Base-by-base conservation (phyloP, 2,113 vertebrate species). In the Muntiacus muntjak region DNA sequence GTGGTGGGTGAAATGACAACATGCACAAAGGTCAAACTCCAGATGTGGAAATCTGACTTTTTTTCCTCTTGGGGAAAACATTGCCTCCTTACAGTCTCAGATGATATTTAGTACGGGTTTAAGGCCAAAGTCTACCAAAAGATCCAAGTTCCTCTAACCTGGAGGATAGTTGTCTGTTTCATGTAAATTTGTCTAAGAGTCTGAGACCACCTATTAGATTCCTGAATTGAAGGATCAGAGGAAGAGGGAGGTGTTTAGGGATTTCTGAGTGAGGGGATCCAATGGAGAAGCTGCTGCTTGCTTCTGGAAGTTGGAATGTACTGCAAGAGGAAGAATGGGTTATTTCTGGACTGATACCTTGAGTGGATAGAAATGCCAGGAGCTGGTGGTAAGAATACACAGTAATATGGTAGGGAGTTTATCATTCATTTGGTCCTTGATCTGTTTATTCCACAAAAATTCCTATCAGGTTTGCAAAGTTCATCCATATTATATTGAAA, bases 1-100 rank as follows among this genome's bases (percentile, higher is more conserved):
- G 96, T 88, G 96, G 97, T 87, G 94, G 97, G 96, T 97, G 97
- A 97, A 95, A 98, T 96, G 98, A 97, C 97, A 97, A 62, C 93
- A 94, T 60, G 88, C 14, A 83, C 93, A 83, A 94, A 98, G 94
- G 96, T 98, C 97, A 97, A 62, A 96, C 96, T 97, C 95, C 98
- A 98, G 97, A 97, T 98, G 97, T 96, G 92, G 85, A 93, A 94
- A 89, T 90, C 81, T 94, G 96, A 94, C 90, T 95, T 94, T 83
- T 83, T 97, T 93, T 94, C 74, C 57, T 89, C 67, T 86, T 83
- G 54, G 94, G 96, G 95, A 97, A 91, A 97, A 93, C 90, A 97
- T 67, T 60, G 92, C 82, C 88, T 94, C 50, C 7, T 92, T 97
- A 82, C 84, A 87, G 62, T 97, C 95, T 95, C 85, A 40, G 64